Conservation (phyloP, 2,888 invertebrate species). For the Tiliacea aurago region DNA sequence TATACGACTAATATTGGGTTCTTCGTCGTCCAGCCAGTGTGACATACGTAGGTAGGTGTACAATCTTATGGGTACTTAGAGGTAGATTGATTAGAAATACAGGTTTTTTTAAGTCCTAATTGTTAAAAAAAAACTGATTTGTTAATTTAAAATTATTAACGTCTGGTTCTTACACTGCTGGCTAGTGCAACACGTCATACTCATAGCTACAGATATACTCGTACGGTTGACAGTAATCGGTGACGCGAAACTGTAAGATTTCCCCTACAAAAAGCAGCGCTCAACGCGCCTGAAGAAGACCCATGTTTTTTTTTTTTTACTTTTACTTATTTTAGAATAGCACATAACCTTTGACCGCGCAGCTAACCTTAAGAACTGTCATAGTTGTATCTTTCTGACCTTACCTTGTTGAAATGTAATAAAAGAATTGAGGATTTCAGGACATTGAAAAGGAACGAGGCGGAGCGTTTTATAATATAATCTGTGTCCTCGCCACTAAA, state of each 20-base stretch:
- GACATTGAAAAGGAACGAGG: background rate
- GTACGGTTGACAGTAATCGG: no score
- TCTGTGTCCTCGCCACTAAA: background rate
- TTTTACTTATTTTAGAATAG: background rate
- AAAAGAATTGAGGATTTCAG: background rate
- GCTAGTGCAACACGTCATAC: no score
- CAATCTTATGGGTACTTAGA: no score
- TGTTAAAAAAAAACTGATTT: no score
- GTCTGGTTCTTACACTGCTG: no score
- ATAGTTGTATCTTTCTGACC: background rate
- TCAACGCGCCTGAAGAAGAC: background rate
- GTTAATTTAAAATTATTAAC: no score
- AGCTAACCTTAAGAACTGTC: background rate
- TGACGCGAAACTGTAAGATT: background rate
- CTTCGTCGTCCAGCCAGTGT: background rate
- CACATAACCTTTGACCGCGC: background rate
- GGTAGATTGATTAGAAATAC: no score
- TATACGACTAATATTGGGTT: conserved; percentile 2
- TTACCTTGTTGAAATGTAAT: background rate
- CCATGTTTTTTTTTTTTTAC: no score
- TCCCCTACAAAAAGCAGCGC: background rate
- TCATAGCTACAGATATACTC: no score
- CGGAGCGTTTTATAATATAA: background rate
- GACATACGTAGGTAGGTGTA: background rate
- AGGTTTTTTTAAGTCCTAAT: no score